Evolutionary conservation across 2,113 vertebrate genomes (phyloP), one percentile per base, ranked within the genome.

Genomic region (Symphodus melops): DNA sequence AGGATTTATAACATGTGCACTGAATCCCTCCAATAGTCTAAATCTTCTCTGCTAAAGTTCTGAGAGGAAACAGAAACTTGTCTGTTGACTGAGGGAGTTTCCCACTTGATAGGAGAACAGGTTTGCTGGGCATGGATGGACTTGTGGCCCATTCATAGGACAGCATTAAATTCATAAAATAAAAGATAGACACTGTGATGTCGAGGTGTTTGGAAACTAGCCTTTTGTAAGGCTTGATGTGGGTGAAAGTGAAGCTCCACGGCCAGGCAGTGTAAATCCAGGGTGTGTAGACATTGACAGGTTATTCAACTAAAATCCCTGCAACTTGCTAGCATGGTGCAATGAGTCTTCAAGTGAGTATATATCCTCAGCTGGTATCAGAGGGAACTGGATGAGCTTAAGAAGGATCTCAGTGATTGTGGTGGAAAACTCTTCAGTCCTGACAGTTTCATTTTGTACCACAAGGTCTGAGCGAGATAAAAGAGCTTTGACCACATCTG

Each of bases 391-490:
- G n/a, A n/a, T n/a, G n/a, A n/a, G n/a, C n/a, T n/a, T n/a, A n/a
- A n/a, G n/a, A n/a, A n/a, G n/a, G n/a, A 0, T 5, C 9, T 78
- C 79, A 1, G 0, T 64, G 37, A 60, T 36, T 2, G 66, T 49
- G 7, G 56, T 12, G 20, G 75, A 92, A 93, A 94, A 11, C 8
- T 20, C 23, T 92, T 82, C 68, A 94, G 8, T 2, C 83, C 88
- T 46, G 14, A 73, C 48, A 8, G 85, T 68, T 75, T 94, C 90
- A 1, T 88, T 91, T 17, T 44, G 63, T 33, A 93, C 77, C 3
- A 86, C 86, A 2, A 93, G 69, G 49, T 93, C 91, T 0, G 87
- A 88, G 42, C 72, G 77, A 64, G 88, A 75, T 9, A 94, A 82
- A 28, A 94, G 86, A 2, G 11, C 41, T 61, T 68, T 61, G 60